Evolutionary conservation across 2,888 invertebrate species (phyloP).

Genomic region (Drosophila cognata): DNA sequence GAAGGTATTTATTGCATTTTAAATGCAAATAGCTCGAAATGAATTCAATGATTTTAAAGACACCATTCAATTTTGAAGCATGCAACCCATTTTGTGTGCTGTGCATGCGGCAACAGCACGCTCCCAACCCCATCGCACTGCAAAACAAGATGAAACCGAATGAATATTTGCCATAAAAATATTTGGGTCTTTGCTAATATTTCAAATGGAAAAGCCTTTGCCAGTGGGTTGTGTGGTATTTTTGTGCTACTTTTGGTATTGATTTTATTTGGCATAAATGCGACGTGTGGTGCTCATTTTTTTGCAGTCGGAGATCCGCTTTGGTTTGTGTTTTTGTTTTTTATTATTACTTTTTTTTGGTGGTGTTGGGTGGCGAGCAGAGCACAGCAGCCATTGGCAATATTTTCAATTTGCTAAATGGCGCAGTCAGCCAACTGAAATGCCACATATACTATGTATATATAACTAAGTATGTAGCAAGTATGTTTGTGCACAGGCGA

Average conservation of each 20-base stretch:
- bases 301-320: conserved; percentile 32
- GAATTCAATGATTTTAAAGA: conserved; percentile 32
- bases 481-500: conserved; percentile 19
- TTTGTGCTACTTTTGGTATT: conserved; percentile 73
- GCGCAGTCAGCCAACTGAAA: conserved; percentile 76
- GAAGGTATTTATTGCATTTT: neutral
- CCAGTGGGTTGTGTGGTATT: conserved; percentile 1
- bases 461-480: conserved; percentile 30
- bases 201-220: conserved; percentile 61
- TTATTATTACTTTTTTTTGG: neutral
- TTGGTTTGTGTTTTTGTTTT: conserved; percentile 36
- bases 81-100: conserved; percentile 45
- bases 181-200: conserved; percentile 67
- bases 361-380: neutral
- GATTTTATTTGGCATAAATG: conserved; percentile 78
- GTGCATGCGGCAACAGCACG: conserved; percentile 14
- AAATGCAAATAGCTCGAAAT: conserved; percentile 4
- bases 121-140: conserved; percentile 7
- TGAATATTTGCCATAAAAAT: conserved; percentile 43
- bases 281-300: conserved; percentile 63
- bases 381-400: conserved; percentile 61
- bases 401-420: conserved; percentile 78
- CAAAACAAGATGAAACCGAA: conserved; percentile 12
- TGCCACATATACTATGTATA: conserved; percentile 42
- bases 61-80: conserved; percentile 20